Conservation (phyloP, 2,888 invertebrate species). For the Hyppa rectilinea region DNA sequence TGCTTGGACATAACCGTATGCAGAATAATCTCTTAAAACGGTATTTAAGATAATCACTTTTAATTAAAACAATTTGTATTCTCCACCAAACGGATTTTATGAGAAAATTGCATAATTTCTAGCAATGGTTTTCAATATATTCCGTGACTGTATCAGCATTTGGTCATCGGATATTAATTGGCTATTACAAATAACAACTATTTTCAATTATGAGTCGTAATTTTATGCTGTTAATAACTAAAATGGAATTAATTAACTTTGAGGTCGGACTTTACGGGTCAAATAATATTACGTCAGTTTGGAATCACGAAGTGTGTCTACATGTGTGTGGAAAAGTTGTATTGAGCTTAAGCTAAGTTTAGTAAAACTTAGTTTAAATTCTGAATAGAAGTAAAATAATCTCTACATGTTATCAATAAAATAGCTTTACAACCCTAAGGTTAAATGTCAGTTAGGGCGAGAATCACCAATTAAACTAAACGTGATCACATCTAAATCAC, state of each 20-base stretch:
- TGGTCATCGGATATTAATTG: slow-evolving; percentile 19
- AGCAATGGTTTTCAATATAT: slow-evolving; percentile 12
- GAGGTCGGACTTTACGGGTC: slow-evolving; percentile 40
- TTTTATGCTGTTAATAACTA: slow-evolving; percentile 30
- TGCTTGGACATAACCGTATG: neutral
- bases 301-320: slow-evolving; percentile 14
- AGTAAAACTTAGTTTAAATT: neutral
- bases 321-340: slow-evolving; percentile 4
- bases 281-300: slow-evolving; percentile 41
- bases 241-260: slow-evolving; percentile 49
- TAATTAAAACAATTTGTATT: slow-evolving; percentile 38
- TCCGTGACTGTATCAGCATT: slow-evolving; percentile 13
- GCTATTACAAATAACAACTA: slow-evolving; percentile 27
- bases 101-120: slow-evolving; percentile 16
- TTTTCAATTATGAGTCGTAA: slow-evolving; percentile 43
- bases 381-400: neutral
- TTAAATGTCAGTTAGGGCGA: no score
- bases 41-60: neutral
- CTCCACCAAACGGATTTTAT: slow-evolving; percentile 5
- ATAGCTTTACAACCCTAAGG: no score
- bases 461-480: no score
- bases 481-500: no score
- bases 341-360: neutral
- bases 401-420: no score
- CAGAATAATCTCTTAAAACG: slow-evolving; percentile 6